Evolutionary conservation across 2,888 invertebrate genomes (phyloP).

Genomic region (Tiphia femorata): DNA sequence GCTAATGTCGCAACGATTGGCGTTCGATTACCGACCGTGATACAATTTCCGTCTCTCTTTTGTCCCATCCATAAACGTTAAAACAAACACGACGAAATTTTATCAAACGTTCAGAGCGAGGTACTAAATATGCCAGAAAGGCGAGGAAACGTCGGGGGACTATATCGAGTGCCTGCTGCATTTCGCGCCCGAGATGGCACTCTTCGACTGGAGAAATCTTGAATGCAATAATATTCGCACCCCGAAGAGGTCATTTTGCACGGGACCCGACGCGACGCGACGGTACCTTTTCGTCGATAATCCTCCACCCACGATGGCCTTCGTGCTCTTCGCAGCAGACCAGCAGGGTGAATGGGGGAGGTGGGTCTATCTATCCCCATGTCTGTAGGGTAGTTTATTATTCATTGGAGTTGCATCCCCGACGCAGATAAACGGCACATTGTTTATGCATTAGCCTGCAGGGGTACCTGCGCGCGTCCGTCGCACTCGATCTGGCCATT

Average conservation of each 20-base stretch:
- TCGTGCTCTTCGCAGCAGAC: slow-evolving; percentile 32
- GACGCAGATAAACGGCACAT: slow-evolving; percentile 60
- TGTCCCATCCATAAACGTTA: too few relatives aligned
- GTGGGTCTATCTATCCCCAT: slow-evolving; percentile 41
- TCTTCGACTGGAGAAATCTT: slow-evolving; percentile 20
- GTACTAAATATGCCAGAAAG: too few relatives aligned
- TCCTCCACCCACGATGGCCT: slow-evolving; percentile 35
- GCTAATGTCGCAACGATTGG: too few relatives aligned
- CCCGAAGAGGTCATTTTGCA: slow-evolving; percentile 21
- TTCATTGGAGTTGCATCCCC: slow-evolving; percentile 60
- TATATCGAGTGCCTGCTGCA: background rate
- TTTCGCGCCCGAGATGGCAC: background rate
- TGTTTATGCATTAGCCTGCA: slow-evolving; percentile 63
- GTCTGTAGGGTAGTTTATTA: slow-evolving; percentile 57
- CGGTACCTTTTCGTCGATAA: slow-evolving; percentile 48
- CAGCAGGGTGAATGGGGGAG: too few relatives aligned
- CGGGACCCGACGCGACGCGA: slow-evolving; percentile 1
- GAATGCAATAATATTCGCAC: slow-evolving; percentile 42
- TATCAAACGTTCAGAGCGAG: too few relatives aligned
- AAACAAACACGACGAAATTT: too few relatives aligned
- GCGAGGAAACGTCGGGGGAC: too few relatives aligned
- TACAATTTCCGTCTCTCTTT: too few relatives aligned
- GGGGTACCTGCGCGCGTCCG: too few relatives aligned
- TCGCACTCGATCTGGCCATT: slow-evolving; percentile 35
- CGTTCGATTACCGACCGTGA: too few relatives aligned